Evolutionary conservation across 2,888 invertebrate species (phyloP).

Genomic region (Hydrotaea diabolus): DNA sequence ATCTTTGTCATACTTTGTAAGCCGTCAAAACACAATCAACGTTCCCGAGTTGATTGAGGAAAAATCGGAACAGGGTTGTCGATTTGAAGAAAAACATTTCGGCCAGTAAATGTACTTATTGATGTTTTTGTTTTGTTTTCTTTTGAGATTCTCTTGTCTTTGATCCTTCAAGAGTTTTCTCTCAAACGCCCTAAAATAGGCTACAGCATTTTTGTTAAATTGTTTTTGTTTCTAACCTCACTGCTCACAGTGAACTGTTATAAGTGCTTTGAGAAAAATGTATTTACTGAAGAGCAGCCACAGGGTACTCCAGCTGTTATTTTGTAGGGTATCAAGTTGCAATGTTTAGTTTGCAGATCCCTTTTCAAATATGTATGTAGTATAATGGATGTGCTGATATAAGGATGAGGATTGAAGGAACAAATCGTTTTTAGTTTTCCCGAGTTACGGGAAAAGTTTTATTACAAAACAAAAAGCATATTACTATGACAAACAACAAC

Average conservation of each 20-base stretch:
- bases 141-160: not conserved
- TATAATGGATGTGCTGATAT: no score
- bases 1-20: not conserved
- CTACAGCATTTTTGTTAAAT: not conserved
- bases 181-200: constrained; percentile 35
- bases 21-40: not conserved
- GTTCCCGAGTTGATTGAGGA: not conserved
- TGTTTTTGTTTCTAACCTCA: constrained; percentile 6
- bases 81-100: not conserved
- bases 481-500: no score
- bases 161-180: no score
- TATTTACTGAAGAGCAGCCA: not conserved
- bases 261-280: not conserved
- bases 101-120: not conserved
- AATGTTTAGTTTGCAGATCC: no score
- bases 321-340: no score
- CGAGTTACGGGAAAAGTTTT: no score
- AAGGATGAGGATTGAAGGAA: no score
- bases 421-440: no score
- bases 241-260: not conserved
- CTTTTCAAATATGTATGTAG: no score
- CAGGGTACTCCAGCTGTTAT: not conserved
- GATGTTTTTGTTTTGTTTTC: not conserved
- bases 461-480: no score
- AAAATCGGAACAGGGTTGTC: not conserved